Evolutionary conservation across 2,888 invertebrate species (phyloP).

Genomic region (Geotrupes spiniger): DNA sequence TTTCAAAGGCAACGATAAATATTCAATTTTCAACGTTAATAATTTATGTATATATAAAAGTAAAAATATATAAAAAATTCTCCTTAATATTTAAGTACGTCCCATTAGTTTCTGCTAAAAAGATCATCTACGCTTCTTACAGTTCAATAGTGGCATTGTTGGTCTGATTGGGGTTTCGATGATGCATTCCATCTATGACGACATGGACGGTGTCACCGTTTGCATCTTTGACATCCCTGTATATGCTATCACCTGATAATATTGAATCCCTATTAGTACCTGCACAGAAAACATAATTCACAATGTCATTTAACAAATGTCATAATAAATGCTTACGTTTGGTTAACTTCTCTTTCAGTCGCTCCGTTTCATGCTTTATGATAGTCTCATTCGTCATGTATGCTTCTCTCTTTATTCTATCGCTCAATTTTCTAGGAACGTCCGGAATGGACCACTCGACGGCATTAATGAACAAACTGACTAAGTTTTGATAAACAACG

Average conservation of each 20-base stretch:
- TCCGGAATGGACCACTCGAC: slow-evolving; percentile 79
- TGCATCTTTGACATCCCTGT: slow-evolving; percentile 13
- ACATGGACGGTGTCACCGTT: slow-evolving; percentile 23
- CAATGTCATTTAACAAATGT: neutral
- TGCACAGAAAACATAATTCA: neutral
- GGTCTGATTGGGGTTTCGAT: slow-evolving; percentile 12
- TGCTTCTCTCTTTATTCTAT: slow-evolving; percentile 69
- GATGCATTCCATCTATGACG: slow-evolving; percentile 18
- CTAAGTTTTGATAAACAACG: slow-evolving; percentile 76
- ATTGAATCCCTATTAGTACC: slow-evolving; percentile 15
- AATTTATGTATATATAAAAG: neutral
- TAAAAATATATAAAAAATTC: no score
- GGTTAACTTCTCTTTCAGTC: slow-evolving; percentile 43
- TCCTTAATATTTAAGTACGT: no score
- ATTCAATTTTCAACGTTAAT: no score
- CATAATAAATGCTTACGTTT: slow-evolving; percentile 19
- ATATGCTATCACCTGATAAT: slow-evolving; percentile 16
- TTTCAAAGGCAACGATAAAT: no score
- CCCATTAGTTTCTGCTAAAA: no score
- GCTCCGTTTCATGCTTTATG: slow-evolving; percentile 64
- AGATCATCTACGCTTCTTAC: neutral
- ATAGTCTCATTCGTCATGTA: slow-evolving; percentile 72
- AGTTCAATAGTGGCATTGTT: slow-evolving; percentile 14
- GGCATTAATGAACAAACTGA: slow-evolving; percentile 66
- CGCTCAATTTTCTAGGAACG: slow-evolving; percentile 65